A percentile compares a stretch with the other conserved stretches of the same genome.
Conservation (phyloP, 2,113 vertebrate species). For the Monarcha castaneiventris region DNA sequence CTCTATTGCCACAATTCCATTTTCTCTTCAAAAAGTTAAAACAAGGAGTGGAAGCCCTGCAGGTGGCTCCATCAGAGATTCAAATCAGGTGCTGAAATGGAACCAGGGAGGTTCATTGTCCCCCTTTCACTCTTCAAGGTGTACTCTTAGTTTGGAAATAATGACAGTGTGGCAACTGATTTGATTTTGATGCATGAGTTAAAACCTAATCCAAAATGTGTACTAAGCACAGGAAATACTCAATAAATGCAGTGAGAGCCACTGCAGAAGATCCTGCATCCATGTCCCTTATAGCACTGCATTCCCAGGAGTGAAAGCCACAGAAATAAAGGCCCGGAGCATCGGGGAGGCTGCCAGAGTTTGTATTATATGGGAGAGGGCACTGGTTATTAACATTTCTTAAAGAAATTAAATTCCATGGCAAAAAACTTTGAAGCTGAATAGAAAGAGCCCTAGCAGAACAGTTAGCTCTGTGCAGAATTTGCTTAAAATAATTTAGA, state of each 20-base stretch:
- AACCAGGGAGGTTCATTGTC: background rate
- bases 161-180: background rate
- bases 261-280: background rate
- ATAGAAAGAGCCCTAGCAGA: background rate
- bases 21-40: slow-evolving; percentile 13
- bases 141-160: background rate
- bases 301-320: background rate
- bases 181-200: background rate
- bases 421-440: slow-evolving; percentile 37
- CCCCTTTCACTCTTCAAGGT: background rate
- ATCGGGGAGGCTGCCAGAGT: slow-evolving; percentile 34
- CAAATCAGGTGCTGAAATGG: slow-evolving; percentile 18
- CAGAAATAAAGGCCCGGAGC: background rate
- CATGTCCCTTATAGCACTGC: background rate
- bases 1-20: background rate
- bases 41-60: background rate
- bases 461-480: slow-evolving; percentile 28
- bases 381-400: slow-evolving; percentile 53
- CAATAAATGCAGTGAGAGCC: background rate
- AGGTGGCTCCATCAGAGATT: slow-evolving; percentile 15
- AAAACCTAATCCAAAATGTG: background rate
- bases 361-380: slow-evolving; percentile 53
- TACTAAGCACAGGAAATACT: background rate
- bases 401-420: slow-evolving; percentile 32
- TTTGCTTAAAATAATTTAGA: slow-evolving; percentile 64